Conservation (phyloP, 2,797 vertebrate species). For the Poeciliopsis presidionis region DNA sequence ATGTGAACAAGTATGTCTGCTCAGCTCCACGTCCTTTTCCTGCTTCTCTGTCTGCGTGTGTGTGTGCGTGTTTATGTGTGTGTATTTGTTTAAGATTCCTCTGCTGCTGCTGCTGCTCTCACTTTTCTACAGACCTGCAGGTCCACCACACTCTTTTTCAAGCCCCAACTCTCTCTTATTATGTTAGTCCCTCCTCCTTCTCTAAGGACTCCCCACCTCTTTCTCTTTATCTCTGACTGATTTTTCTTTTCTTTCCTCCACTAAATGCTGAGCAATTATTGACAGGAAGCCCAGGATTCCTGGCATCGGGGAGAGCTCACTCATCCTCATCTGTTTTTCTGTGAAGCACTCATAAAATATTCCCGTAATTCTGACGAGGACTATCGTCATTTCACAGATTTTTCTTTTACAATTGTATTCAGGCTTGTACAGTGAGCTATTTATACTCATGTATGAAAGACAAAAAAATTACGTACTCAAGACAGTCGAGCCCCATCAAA, state of each 20-base stretch:
- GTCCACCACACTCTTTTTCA: constrained; percentile 69
- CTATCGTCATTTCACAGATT: neutral
- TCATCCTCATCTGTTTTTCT: constrained; percentile 12
- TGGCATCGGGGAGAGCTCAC: constrained; percentile 30
- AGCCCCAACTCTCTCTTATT: constrained; percentile 56
- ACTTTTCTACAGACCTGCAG: constrained; percentile 50
- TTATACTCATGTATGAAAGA: neutral
- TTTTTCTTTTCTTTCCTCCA: constrained; percentile 20
- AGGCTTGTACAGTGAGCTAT: neutral
- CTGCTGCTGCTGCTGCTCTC: constrained; percentile 43
- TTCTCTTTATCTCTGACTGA: constrained; percentile 25
- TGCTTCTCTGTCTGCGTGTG: constrained; percentile 10
- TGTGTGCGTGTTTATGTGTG: constrained; percentile 11
- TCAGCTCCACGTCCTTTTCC: constrained; percentile 12
- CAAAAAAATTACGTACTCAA: neutral
- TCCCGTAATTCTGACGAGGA: neutral
- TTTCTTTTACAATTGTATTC: neutral
- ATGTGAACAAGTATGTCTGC: constrained; percentile 20
- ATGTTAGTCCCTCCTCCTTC: constrained; percentile 72
- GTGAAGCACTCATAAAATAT: neutral
- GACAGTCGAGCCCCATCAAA: neutral
- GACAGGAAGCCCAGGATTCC: constrained; percentile 53
- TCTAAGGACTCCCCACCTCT: constrained; percentile 54
- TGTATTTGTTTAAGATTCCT: constrained; percentile 17
- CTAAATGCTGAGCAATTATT: constrained; percentile 77